phyloP scores from a whole-genome alignment of 2,113 vertebrate genomes.

The Laticauda laticaudata region DNA sequence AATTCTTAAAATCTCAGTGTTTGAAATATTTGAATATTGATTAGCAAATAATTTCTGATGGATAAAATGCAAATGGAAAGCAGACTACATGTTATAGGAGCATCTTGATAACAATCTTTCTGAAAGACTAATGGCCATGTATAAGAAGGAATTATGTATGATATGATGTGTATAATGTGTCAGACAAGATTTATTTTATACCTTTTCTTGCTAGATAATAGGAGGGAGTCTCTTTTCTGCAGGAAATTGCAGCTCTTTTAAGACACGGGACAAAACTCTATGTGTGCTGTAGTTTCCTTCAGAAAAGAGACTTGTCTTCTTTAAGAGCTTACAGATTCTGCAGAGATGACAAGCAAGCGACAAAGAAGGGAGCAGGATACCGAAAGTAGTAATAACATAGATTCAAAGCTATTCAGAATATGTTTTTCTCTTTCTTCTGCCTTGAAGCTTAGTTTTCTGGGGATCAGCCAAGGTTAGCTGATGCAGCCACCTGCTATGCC shows the following conservation, averaged over 20 bases:
- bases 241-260: too few species aligned
- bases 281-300: conserved; percentile 28
- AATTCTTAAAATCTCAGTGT: neutral
- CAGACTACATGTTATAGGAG: neutral
- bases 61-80: neutral
- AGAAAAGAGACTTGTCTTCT: conserved; percentile 32
- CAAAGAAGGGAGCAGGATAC: neutral
- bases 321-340: neutral
- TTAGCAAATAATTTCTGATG: neutral
- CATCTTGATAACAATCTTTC: neutral
- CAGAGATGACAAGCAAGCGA: neutral
- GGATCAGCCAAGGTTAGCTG: neutral
- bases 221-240: neutral
- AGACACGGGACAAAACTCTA: neutral
- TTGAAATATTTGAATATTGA: neutral
- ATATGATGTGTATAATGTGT: neutral
- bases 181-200: neutral
- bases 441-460: neutral
- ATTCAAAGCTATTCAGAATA: conserved; percentile 31
- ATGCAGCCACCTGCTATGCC: neutral
- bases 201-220: neutral
- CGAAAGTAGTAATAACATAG: neutral
- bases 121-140: neutral
- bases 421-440: conserved; percentile 23
- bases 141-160: neutral